These are phyloP conservation scores for Puma concolor DNA, from an alignment of 2,113 vertebrate genomes.

Conservation along the genomic window DNA sequence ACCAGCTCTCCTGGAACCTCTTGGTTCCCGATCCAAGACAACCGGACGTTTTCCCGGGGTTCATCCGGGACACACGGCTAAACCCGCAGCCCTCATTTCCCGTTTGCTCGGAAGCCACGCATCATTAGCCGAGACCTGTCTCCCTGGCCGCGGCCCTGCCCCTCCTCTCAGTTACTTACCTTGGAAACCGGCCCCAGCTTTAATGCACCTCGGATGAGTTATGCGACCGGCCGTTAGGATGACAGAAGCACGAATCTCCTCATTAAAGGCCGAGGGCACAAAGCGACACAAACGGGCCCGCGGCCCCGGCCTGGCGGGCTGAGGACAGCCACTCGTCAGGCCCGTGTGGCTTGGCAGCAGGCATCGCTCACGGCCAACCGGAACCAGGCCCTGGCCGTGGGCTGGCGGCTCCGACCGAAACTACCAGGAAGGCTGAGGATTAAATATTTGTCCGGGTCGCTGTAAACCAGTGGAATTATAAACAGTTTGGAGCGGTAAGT, in stretches of 20 bases:
- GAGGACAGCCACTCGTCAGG: constrained; percentile 78
- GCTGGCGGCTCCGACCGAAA: constrained; percentile 77
- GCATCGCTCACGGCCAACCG: not conserved
- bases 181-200: constrained; percentile 71
- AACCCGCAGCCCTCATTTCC: not conserved
- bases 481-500: constrained; percentile 54
- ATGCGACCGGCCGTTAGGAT: constrained; percentile 60
- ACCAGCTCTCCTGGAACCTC: not conserved
- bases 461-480: constrained; percentile 69
- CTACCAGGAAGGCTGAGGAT: constrained; percentile 72
- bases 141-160: not conserved
- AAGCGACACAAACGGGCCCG: constrained; percentile 59
- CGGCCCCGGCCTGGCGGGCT: constrained; percentile 59
- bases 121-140: not conserved
- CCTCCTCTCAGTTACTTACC: not conserved
- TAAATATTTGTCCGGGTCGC: constrained; percentile 82
- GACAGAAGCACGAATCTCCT: constrained; percentile 76
- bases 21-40: not conserved
- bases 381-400: constrained; percentile 62
- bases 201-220: constrained; percentile 62
- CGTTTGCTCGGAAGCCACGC: constrained; percentile 49
- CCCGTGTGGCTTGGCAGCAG: constrained; percentile 73
- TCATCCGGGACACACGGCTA: not conserved
- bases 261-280: constrained; percentile 62
- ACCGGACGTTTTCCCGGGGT: not conserved